Percentiles rank a stretch among this genome's conserved stretches.
Conservation (phyloP, 2,113 vertebrate species). For the Engystomops pustulosus region DNA sequence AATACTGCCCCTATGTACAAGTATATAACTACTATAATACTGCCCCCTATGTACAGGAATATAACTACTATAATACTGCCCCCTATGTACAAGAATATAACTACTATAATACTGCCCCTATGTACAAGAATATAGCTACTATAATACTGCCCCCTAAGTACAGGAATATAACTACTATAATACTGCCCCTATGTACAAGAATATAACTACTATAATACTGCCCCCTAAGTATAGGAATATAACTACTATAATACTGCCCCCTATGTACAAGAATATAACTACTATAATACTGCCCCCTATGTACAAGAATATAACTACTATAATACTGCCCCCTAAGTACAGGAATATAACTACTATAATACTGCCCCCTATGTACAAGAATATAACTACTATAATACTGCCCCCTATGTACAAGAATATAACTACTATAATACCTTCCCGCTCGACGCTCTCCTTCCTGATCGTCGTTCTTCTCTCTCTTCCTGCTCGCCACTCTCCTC, state of each 20-base stretch:
- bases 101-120: constrained; percentile 2
- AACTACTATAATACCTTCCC: too few species aligned
- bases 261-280: constrained; percentile 5
- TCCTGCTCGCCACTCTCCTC: too few species aligned
- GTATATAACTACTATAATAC: constrained; percentile 15
- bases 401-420: too few species aligned
- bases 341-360: too few species aligned
- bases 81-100: constrained; percentile 6
- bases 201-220: not conserved
- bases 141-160: not conserved
- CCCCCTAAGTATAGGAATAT: not conserved
- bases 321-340: too few species aligned
- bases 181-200: not conserved
- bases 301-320: constrained; percentile 6
- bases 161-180: not conserved
- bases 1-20: not conserved
- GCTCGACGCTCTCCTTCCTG: too few species aligned
- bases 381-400: too few species aligned
- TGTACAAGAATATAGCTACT: not conserved
- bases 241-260: constrained; percentile 2
- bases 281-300: constrained; percentile 2
- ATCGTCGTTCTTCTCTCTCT: too few species aligned
- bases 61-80: constrained; percentile 8
- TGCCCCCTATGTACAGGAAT: not conserved
- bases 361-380: too few species aligned